Percentiles rank a stretch among this genome's conserved stretches.
Conservation (phyloP, 2,888 invertebrate species). For the Pristionchus exspectatus region DNA sequence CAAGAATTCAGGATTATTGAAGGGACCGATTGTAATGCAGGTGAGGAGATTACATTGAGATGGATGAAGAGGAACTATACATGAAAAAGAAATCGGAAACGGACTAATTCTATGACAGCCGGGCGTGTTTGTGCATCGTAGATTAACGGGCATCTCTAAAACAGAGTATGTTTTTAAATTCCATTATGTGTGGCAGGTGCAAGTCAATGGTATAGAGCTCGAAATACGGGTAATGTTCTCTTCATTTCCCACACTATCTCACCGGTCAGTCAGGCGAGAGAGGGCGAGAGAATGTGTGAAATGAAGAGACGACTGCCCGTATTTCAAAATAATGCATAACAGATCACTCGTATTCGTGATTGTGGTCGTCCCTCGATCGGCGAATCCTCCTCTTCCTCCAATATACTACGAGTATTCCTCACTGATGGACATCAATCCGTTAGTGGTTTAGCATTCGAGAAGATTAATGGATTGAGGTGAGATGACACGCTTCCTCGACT, state of each 20-base stretch:
- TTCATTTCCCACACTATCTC: too few species aligned
- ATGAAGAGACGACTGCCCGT: too few species aligned
- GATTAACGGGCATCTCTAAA: too few species aligned
- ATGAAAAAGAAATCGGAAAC: not conserved
- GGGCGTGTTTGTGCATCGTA: too few species aligned
- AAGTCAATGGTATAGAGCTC: too few species aligned
- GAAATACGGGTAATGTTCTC: too few species aligned
- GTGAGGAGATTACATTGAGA: not conserved
- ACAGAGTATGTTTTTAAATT: too few species aligned
- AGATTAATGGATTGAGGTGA: conserved; percentile 36
- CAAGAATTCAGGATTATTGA: conserved; percentile 46
- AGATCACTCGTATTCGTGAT: conserved; percentile 52
- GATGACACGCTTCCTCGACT: too few species aligned
- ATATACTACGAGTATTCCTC: conserved; percentile 60
- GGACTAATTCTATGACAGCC: too few species aligned
- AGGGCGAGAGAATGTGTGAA: too few species aligned
- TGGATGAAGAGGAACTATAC: not conserved
- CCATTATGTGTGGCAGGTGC: too few species aligned
- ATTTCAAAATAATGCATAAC: not conserved
- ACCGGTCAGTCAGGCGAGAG: too few species aligned
- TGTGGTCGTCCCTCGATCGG: conserved; percentile 49
- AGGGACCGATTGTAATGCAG: conserved; percentile 49
- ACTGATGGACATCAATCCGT: conserved; percentile 61
- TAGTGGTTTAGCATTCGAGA: conserved; percentile 8
- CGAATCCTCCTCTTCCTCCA: conserved; percentile 41